Evolutionary conservation across 2,888 invertebrate genomes (phyloP), one percentile per base, ranked within the genome.

Genomic region (Seladonia tumulorum): DNA sequence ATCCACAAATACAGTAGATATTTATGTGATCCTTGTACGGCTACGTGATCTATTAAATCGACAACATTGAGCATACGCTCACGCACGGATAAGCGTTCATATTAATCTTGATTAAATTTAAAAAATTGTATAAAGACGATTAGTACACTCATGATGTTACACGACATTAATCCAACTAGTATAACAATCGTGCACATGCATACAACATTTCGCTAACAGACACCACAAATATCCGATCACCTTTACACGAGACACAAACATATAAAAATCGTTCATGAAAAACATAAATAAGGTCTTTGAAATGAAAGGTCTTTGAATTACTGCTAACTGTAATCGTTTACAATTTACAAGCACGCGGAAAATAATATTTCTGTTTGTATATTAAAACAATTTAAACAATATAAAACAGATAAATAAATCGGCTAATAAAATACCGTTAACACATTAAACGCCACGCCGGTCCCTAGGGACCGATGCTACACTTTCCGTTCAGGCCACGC

Each of bases 391-490:
- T 42, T 66, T 45, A 72, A 25, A 63, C 60, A 47, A 63, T 60
- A 47, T 14, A 71, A 84, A 66, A 63, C 16, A 60, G 16, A 8
- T 60, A 25, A 73, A 14, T 76, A 53, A 72, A 53, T n/a, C 53
- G 7, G 29, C 2, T 42, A 70, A 45, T 22, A 45, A 45, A 47
- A 57, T 16, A 63, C 14, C 3, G 18, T 25, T n/a, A n/a, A n/a
- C n/a, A n/a, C n/a, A n/a, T n/a, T n/a, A n/a, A n/a, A n/a, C n/a
- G n/a, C n/a, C n/a, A n/a, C n/a, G n/a, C n/a, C n/a, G n/a, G n/a
- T n/a, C n/a, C n/a, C n/a, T n/a, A n/a, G n/a, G n/a, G n/a, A n/a
- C n/a, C n/a, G n/a, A n/a, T n/a, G n/a, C n/a, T n/a, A n/a, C n/a
- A n/a, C n/a, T n/a, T n/a, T n/a, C n/a, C n/a, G n/a, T n/a, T n/a